A percentile compares a stretch with the other conserved stretches of the same genome.
phyloP scores from a whole-genome alignment of 2,797 vertebrate genomes.

The Hydrocynus forskahlii region DNA sequence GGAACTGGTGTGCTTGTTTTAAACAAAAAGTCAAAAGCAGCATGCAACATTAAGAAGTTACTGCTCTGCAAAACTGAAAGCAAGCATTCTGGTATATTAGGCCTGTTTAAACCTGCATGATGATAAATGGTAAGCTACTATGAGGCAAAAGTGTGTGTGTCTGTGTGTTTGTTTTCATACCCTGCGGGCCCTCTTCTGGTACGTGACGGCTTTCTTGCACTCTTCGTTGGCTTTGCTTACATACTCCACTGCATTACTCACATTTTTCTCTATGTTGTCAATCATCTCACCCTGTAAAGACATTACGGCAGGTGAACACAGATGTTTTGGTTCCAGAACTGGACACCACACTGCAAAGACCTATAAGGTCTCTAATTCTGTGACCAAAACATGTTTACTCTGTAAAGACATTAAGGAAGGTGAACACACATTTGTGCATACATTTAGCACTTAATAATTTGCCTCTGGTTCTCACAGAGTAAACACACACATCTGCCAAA shows the following conservation, averaged over 20 bases:
- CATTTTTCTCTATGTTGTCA: constrained; percentile 94
- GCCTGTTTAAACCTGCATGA: background rate
- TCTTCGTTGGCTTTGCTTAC: constrained; percentile 90
- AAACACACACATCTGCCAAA: no score
- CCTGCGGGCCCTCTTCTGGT: constrained; percentile 90
- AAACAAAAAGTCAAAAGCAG: background rate
- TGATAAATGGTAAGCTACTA: background rate
- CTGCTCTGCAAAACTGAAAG: background rate
- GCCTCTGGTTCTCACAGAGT: no score
- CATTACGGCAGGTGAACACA: background rate
- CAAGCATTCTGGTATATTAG: background rate
- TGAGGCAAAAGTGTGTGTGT: background rate
- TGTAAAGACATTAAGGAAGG: no score
- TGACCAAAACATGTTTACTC: no score
- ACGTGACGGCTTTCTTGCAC: constrained; percentile 92
- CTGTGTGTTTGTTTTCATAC: constrained; percentile 72
- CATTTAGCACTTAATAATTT: background rate
- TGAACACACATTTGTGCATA: no score
- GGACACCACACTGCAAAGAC: no score
- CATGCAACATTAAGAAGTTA: constrained; percentile 2
- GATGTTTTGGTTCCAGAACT: background rate
- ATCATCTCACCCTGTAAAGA: constrained; percentile 90
- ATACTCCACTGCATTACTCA: constrained; percentile 88
- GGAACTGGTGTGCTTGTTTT: background rate
- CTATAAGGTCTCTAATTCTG: no score